A percentile compares a stretch with the other conserved stretches of the same genome.
phyloP scores from a whole-genome alignment of 2,888 invertebrate species.

The Plutella xylostella region DNA sequence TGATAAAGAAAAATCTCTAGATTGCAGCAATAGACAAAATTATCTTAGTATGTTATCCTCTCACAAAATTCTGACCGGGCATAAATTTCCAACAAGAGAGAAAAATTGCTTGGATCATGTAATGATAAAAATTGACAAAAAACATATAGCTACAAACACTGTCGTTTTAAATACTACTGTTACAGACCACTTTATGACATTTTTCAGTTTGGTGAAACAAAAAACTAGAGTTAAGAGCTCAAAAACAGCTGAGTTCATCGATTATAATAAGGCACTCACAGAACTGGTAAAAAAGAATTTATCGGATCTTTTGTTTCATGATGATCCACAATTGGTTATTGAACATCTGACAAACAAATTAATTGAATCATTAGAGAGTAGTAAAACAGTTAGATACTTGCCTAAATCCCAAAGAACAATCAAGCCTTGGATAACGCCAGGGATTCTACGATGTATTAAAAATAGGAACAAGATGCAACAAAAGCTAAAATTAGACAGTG shows the following conservation, averaged over 20 bases:
- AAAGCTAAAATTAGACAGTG: constrained; percentile 5
- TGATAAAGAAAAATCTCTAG: background rate
- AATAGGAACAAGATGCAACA: constrained; percentile 13
- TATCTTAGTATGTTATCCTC: constrained; percentile 11
- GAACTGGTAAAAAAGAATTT: too few relatives aligned
- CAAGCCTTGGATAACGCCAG: too few relatives aligned
- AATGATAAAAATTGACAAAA: constrained; percentile 7
- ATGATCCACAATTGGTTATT: constrained; percentile 6
- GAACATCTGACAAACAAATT: constrained; percentile 4
- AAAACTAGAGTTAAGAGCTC: background rate
- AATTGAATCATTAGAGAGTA: constrained; percentile 4
- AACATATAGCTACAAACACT: background rate
- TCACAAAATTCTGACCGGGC: constrained; percentile 10
- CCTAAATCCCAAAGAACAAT: constrained; percentile 1
- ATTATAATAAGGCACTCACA: constrained; percentile 8
- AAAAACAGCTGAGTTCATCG: background rate
- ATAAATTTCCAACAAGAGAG: constrained; percentile 11
- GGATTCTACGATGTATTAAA: constrained; percentile 13
- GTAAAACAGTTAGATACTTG: too few relatives aligned
- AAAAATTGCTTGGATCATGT: constrained; percentile 15
- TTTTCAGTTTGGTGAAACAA: background rate
- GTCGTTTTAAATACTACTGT: constrained; percentile 10
- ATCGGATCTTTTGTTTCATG: too few relatives aligned
- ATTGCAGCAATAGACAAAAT: background rate
- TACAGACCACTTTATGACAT: constrained; percentile 9